Evolutionary conservation across 2,797 vertebrate genomes (phyloP).

Genomic region (Gallirallus australis): DNA sequence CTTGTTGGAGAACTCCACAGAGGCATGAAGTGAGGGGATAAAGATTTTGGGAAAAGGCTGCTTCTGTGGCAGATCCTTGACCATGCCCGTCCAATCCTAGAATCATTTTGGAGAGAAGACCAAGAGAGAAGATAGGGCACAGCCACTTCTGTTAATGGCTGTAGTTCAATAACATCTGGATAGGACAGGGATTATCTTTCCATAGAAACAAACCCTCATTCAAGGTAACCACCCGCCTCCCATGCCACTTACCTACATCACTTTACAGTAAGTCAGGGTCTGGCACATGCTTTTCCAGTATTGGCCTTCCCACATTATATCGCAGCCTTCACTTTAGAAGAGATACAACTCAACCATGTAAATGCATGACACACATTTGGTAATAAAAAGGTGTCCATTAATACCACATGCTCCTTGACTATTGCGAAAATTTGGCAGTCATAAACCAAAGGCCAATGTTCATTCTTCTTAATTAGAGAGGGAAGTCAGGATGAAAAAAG

Average conservation of each 20-base stretch:
- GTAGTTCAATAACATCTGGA: neutral
- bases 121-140: neutral
- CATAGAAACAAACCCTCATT: neutral
- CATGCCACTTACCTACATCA: neutral
- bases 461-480: slow-evolving; percentile 58
- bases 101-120: neutral
- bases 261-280: neutral
- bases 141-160: neutral
- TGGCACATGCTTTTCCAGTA: neutral
- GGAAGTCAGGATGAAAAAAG: neutral
- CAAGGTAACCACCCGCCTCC: neutral
- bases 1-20: neutral
- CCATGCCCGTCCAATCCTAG: neutral
- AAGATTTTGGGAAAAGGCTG: neutral
- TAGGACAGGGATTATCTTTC: neutral
- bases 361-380: neutral
- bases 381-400: slow-evolving; percentile 19
- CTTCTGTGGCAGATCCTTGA: neutral
- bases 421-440: neutral
- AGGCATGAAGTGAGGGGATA: neutral
- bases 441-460: slow-evolving; percentile 17
- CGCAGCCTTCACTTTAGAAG: slow-evolving; percentile 2
- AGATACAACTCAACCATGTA: neutral
- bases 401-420: slow-evolving; percentile 32
- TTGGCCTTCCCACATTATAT: neutral